Evolutionary conservation across 2,113 vertebrate genomes (phyloP), one percentile per base, ranked within the genome.

Genomic region (Spea multiplicata): DNA sequence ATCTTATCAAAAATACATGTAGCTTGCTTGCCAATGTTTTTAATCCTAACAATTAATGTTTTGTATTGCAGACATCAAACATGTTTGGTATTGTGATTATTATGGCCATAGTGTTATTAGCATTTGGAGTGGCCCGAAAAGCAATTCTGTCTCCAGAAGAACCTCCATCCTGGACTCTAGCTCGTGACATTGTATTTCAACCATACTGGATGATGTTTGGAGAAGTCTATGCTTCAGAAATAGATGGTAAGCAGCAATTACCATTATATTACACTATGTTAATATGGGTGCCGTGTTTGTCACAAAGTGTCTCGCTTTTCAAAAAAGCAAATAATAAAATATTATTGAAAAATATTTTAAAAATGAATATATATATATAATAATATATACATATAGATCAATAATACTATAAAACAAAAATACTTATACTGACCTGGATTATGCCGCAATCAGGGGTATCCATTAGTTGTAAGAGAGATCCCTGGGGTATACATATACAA

Each of bases 121-220:
- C 95, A 85, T 99, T 96, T 9, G 97, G 97, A 0, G 96, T 99
- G 50, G 92, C 96, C 30, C 93, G 97, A 73, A 96, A 98, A 83
- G 93, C 97, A 66, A 96, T 99, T 81, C 90, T 99, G 72, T 96
- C 94, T 0, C 97, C 96, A 14, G 44, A 92, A 0, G 95, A 97
- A 66, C 87, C 89, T 16, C 96, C 96, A 0, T 97, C 95, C 8
- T 99, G 97, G 97, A 88, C 81, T 30, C 88, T 99, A 0, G 95
- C 94, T 6, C 89, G 91, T 78, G 95, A 99, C 74, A 88, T 97
- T 3, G 93, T 99, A 4, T 98, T 97, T 86, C 92, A 98, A 5
- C 97, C 97, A 1, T 99, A 99, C 83, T 99, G 96, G 94, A 99
- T 99, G 97, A 99, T 98, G 70, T 99, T 95, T 68, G 97, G 97